Evolutionary conservation across 2,113 vertebrate genomes (phyloP), one percentile per base, ranked within the genome.

Genomic region (Sylvicapra grimmia): DNA sequence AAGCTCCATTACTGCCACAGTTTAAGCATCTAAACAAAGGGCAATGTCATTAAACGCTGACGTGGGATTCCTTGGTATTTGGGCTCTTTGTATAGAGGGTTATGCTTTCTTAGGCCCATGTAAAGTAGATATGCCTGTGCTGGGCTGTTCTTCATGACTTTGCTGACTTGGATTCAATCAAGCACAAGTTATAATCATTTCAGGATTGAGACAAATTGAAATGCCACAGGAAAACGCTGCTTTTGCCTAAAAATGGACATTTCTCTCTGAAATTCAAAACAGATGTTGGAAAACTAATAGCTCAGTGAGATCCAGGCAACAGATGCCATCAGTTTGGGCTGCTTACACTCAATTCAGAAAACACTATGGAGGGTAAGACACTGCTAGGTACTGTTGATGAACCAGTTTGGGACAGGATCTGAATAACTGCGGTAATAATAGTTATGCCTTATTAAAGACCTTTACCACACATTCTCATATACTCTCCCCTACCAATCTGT

Each of bases 161-260:
- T 96, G 96, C 95, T 98, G 93, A 96, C 86, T 94, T 97, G 97
- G 87, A 89, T 96, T 93, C 91, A 75, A 89, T 97, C 47, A 86
- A 91, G 82, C 40, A 93, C 65, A 96, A 97, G 65, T 95, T 88
- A 82, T 95, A 96, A 97, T 97, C 85, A 96, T 89, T 98, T 97
- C 75, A 95, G 91, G 94, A 98, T 51, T 92, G 82, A 97, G 83
- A 97, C 63, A 94, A 36, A 90, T 61, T 96, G 47, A 97, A 97
- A 98, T 96, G 44, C 53, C 79, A 94, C 85, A 89, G 77, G 44
- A 95, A 97, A 97, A 95, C 63, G 53, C 92, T 95, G 86, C 89
- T 96, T 18, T 86, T 93, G 97, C 88, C 96, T 97, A 98, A 97
- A 98, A 98, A 96, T 89, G 89, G 97, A 97, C 96, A 94, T 82